Conservation (phyloP, 2,888 invertebrate species). For the Apamea sordens region DNA sequence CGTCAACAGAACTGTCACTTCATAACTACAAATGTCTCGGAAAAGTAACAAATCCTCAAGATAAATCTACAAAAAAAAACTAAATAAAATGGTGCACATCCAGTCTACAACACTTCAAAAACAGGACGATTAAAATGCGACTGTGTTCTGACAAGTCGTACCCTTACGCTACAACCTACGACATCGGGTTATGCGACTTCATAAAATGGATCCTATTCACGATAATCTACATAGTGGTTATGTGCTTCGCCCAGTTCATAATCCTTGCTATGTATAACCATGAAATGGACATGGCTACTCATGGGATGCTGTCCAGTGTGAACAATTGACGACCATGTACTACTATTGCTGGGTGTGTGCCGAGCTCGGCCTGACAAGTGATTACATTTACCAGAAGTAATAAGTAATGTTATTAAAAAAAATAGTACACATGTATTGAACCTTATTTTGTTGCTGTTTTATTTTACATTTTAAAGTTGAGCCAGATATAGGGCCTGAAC, state of each 20-base stretch:
- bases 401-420: constrained; percentile 6
- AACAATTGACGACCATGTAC: constrained; percentile 36
- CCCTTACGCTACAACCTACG: constrained; percentile 71
- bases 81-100: constrained; percentile 17
- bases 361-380: constrained; percentile 38
- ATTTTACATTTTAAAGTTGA: constrained; percentile 16
- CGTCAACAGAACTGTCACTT: constrained; percentile 34
- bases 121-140: constrained; percentile 63
- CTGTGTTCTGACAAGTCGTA: constrained; percentile 72
- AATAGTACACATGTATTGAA: constrained; percentile 1
- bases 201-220: constrained; percentile 73
- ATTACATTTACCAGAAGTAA: constrained; percentile 34
- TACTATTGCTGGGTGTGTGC: constrained; percentile 51
- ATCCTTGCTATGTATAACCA: constrained; percentile 70
- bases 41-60: not conserved
- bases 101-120: not conserved
- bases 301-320: constrained; percentile 71
- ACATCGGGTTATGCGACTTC: constrained; percentile 73
- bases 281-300: constrained; percentile 77
- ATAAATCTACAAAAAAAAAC: not conserved
- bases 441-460: constrained; percentile 5
- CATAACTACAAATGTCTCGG: not conserved
- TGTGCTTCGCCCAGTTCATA: constrained; percentile 76
- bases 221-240: constrained; percentile 74
- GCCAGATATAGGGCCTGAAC: not conserved